phyloP scores from a whole-genome alignment of 2,113 vertebrate genomes.

The Cyprinodon variegatus region DNA sequence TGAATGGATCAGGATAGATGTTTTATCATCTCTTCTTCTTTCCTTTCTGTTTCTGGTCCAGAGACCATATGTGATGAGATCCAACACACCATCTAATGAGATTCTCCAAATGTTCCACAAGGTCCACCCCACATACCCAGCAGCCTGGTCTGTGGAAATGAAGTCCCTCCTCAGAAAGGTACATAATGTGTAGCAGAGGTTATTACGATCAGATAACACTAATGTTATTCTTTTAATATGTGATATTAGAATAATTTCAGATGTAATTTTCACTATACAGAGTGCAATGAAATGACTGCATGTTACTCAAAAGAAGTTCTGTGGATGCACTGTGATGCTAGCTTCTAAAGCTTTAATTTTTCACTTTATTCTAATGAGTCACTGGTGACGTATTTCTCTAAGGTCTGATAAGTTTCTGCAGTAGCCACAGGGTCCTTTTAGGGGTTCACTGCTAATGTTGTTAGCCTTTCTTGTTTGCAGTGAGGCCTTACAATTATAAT shows the following conservation, averaged over 20 bases:
- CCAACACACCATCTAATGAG: slow-evolving; percentile 84
- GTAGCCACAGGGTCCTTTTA: slow-evolving; percentile 32
- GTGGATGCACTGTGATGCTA: too few species aligned
- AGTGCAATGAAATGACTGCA: too few species aligned
- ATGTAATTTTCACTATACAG: too few species aligned
- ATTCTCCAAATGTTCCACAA: slow-evolving; percentile 87
- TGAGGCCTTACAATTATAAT: slow-evolving; percentile 27
- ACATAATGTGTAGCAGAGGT: background rate
- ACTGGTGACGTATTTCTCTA: too few species aligned
- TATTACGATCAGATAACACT: background rate
- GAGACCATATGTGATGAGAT: slow-evolving; percentile 94
- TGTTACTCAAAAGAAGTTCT: too few species aligned
- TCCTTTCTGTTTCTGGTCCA: slow-evolving; percentile 57
- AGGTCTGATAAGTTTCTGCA: too few species aligned
- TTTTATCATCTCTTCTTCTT: background rate
- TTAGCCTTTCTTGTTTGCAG: background rate
- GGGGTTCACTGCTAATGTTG: slow-evolving; percentile 8
- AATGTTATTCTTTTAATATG: background rate
- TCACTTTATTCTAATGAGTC: background rate
- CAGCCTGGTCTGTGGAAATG: slow-evolving; percentile 88
- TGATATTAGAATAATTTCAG: too few species aligned
- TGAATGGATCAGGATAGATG: background rate
- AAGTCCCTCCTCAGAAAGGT: slow-evolving; percentile 91
- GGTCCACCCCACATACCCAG: slow-evolving; percentile 85
- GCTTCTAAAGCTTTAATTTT: background rate